Evolutionary conservation across 2,797 vertebrate species (phyloP).

Genomic region (Tachyglossus aculeatus): DNA sequence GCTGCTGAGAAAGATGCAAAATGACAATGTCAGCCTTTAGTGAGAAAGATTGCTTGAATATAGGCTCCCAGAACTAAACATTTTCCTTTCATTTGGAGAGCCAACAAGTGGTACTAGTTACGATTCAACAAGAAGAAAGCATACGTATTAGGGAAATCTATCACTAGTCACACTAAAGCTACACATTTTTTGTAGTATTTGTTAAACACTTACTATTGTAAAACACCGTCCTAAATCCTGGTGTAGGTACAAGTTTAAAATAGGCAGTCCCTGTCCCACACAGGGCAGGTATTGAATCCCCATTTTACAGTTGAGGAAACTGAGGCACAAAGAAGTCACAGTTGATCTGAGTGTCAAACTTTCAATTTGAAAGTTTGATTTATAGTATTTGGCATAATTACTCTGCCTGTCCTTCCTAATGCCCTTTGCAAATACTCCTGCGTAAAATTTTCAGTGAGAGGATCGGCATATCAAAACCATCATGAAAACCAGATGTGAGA

Average conservation of each 20-base stretch:
- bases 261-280: too few relatives aligned
- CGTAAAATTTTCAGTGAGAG: slow-evolving; percentile 49
- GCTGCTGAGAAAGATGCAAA: not conserved
- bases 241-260: too few relatives aligned
- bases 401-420: slow-evolving; percentile 11
- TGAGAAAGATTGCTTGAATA: not conserved
- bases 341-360: not conserved
- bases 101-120: not conserved
- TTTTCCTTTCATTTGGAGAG: not conserved
- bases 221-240: too few relatives aligned
- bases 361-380: slow-evolving; percentile 23
- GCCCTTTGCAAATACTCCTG: slow-evolving; percentile 17
- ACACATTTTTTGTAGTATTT: too few relatives aligned
- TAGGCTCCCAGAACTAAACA: not conserved
- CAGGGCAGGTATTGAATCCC: too few relatives aligned
- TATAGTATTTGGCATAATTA: slow-evolving; percentile 43
- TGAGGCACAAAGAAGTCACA: not conserved
- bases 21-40: not conserved
- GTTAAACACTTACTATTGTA: too few relatives aligned
- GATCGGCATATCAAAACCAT: slow-evolving; percentile 22
- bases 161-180: not conserved
- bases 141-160: not conserved
- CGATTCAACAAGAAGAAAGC: not conserved
- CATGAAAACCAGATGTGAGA: slow-evolving; percentile 8
- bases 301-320: too few relatives aligned